Conservation (phyloP, 2,113 vertebrate genomes). For the Alaudala cheleensis region DNA sequence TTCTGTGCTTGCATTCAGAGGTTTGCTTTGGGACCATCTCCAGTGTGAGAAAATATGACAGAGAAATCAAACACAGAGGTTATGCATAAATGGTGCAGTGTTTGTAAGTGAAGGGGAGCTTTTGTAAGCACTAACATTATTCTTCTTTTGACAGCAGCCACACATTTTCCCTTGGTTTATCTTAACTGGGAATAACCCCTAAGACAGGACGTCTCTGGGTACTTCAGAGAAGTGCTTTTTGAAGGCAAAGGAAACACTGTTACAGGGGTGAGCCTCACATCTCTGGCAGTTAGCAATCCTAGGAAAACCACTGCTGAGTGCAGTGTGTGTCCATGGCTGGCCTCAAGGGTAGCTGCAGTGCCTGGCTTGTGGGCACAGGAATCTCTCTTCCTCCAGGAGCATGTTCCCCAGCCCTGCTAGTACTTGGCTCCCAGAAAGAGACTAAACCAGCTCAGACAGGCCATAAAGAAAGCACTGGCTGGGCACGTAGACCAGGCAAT, state of each 20-base stretch:
- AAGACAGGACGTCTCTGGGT: slow-evolving; percentile 28
- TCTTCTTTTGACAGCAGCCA: slow-evolving; percentile 46
- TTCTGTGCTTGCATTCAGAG: slow-evolving; percentile 5
- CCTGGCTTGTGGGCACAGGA: neutral
- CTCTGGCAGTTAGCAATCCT: neutral
- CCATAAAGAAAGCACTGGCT: neutral
- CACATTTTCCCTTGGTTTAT: slow-evolving; percentile 41
- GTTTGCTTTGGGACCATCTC: slow-evolving; percentile 52
- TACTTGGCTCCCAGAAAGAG: neutral
- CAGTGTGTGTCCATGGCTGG: neutral
- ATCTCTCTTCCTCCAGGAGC: neutral
- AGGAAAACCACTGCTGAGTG: neutral
- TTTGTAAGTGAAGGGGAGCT: neutral
- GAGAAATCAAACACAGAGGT: slow-evolving; percentile 49
- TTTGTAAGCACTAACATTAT: slow-evolving; percentile 31
- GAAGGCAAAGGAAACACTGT: slow-evolving; percentile 34
- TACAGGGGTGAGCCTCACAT: neutral
- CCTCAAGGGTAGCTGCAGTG: neutral
- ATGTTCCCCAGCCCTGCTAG: neutral
- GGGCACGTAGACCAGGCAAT: neutral
- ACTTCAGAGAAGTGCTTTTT: slow-evolving; percentile 41
- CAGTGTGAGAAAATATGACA: slow-evolving; percentile 36
- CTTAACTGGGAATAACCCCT: slow-evolving; percentile 47
- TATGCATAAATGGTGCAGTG: neutral
- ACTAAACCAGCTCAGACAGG: neutral